Evolutionary conservation across 2,113 vertebrate species (phyloP), one percentile per base, ranked within the genome.

Genomic region (Dicaeum eximium): DNA sequence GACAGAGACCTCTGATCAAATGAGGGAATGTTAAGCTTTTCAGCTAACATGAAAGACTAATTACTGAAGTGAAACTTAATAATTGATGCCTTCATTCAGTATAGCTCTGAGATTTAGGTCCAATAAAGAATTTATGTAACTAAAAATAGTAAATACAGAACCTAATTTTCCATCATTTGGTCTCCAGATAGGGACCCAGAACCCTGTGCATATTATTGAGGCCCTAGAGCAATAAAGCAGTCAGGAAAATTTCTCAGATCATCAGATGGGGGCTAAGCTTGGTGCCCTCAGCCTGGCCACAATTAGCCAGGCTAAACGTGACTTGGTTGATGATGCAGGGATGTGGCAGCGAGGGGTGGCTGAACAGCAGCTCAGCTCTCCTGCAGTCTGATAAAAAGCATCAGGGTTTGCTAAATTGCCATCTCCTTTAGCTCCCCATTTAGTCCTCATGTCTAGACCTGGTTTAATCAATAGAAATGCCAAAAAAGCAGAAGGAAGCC

Each of bases 131-230:
- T 91, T 86, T 62, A 94, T 92, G 70, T 81, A 78, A 51, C 88
- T 96, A 93, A 96, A 96, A 96, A 95, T 95, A 95, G 90, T 47
- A 73, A 92, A 86, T 31, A 79, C 21, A 31, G 31, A 87, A 60
- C 48, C 11, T 89, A 71, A 70, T 94, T 94, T 96, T 66, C 53
- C 56, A 79, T 30, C 37, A 5, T 85, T 67, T 91, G 37, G 35
- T 79, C 47, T 48, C 57, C 44, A 86, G 60, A 74, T 13, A 87
- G 44, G n/a, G 21, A 79, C 24, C 21, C 51, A 57, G 57, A 87
- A 40, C 17, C 19, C 27, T 20, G 3, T 30, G 28, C 15, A 10
- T 66, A 9, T 37, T 53, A 62, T 13, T 21, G 27, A 89, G 60
- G 60, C 65, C 69, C 48, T 67, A 42, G 15, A 89, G 77, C 45